Base-by-base conservation (phyloP, 1,140 invertebrate species). In the Myzus persicae region DNA sequence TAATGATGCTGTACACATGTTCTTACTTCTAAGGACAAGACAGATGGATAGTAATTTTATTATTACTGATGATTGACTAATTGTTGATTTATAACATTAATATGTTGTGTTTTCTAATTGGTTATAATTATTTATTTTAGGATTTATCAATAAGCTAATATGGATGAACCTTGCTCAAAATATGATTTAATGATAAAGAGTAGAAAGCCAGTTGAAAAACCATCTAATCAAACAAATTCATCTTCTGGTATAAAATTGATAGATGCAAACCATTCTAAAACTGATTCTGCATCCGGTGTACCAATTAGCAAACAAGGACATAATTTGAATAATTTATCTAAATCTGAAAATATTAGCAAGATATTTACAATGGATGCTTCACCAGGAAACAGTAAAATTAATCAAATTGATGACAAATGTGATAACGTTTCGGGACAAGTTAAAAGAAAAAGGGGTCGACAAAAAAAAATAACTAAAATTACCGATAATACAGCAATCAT, bases 361-460 rank as follows among this genome's bases (percentile, higher is more conserved):
- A 2, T 38, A 48, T 82, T 36, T 85, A 51, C 44, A 18, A 84
- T 84, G 46, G 76, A 22, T 9, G 36, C 85, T 85, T 40, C n/a
- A 85, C 6, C 46, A 20, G 14, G 31, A 40, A 93, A 51, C 48
- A 5, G 11, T 51, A 40, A 8, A 31, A 22, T 26, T 54, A 51
- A 89, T 14, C n/a, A 90, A 90, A 59, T 22, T 26, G 40, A 51
- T 89, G n/a, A 36, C 5, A 91, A 82, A 81, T 48, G 14, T 22
- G 38, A 40, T 46, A 44, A 40, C 36, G 42, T 44, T 22, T 18
- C 14, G 31, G 2, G 40, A 14, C 9, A 85, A 85, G 26, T 54
- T n/a, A 92, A 92, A 92, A 92, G 26, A 54, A 93, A 93, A 93
- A 84, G 81, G 8, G 91, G 91, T 44, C 20, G 91, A 31, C 91